Evolutionary conservation across 2,797 vertebrate species (phyloP).

Genomic region (Takifugu rubripes): DNA sequence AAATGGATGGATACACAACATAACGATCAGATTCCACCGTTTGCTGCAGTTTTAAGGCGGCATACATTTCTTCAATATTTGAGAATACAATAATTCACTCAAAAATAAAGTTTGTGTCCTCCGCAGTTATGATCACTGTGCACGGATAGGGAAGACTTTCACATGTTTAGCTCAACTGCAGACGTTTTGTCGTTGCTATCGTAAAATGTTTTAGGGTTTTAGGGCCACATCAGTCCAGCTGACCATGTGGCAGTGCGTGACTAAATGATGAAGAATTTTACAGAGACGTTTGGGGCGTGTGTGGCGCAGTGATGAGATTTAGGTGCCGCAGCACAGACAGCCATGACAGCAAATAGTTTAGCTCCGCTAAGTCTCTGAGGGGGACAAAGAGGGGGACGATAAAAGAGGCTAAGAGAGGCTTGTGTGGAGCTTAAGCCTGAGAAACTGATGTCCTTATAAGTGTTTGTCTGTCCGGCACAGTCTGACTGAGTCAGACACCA

Average conservation of each 20-base stretch:
- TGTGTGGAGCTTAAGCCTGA: slow-evolving; percentile 61
- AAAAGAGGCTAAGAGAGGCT: slow-evolving; percentile 60
- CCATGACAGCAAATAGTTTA: slow-evolving; percentile 55
- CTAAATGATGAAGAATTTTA: background rate
- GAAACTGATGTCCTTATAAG: slow-evolving; percentile 63
- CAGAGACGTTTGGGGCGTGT: slow-evolving; percentile 14
- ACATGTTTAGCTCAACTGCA: background rate
- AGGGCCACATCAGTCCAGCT: background rate
- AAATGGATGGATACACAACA: too few relatives aligned
- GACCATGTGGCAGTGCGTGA: background rate
- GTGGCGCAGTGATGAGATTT: slow-evolving; percentile 40
- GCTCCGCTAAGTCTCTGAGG: slow-evolving; percentile 41
- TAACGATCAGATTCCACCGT: too few relatives aligned
- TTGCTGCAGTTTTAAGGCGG: too few relatives aligned
- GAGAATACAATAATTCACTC: too few relatives aligned
- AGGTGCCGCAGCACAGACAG: slow-evolving; percentile 55
- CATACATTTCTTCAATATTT: too few relatives aligned
- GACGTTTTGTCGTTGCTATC: background rate
- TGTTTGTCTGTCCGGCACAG: slow-evolving; percentile 57
- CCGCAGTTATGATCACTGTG: slow-evolving; percentile 53
- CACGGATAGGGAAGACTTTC: slow-evolving; percentile 28
- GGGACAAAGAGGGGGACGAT: slow-evolving; percentile 65
- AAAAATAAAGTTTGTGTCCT: slow-evolving; percentile 20
- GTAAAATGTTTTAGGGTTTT: background rate
- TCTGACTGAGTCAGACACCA: slow-evolving; percentile 56